Percentiles rank a stretch among this genome's conserved stretches.
Conservation (phyloP, 2,113 vertebrate genomes). For the Notothenia rossii region DNA sequence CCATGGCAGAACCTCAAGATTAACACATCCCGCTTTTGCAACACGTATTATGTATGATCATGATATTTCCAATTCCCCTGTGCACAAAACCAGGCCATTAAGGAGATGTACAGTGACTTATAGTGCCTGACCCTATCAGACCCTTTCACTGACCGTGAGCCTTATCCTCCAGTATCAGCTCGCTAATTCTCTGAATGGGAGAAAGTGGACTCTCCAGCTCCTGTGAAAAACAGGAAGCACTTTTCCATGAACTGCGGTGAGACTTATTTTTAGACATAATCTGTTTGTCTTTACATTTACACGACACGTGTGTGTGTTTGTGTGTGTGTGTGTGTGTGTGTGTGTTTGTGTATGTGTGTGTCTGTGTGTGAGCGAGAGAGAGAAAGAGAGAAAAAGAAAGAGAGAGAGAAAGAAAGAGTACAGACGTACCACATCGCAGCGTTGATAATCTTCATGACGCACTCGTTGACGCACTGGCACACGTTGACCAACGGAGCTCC, state of each 20-base stretch:
- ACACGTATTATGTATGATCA: neutral
- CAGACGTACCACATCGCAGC: constrained; percentile 88
- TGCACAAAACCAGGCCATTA: neutral
- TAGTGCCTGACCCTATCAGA: neutral
- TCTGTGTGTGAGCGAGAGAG: neutral
- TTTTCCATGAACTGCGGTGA: neutral
- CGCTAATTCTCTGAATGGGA: constrained; percentile 41
- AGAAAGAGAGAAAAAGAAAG: neutral
- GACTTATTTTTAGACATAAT: constrained; percentile 65
- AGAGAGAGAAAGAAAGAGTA: neutral
- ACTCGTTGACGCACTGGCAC: constrained; percentile 93
- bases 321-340: neutral
- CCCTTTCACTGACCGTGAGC: constrained; percentile 1
- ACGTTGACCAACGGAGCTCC: constrained; percentile 88
- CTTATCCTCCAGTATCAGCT: constrained; percentile 5
- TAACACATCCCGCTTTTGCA: neutral
- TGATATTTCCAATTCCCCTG: too few relatives aligned
- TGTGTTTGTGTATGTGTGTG: neutral
- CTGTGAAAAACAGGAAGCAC: neutral
- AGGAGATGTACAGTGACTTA: neutral
- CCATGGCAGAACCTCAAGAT: neutral
- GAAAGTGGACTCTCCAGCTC: constrained; percentile 11
- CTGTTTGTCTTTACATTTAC: constrained; percentile 13
- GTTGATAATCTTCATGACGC: constrained; percentile 92
- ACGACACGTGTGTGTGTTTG: neutral